phyloP scores from a whole-genome alignment of 2,113 vertebrate species.

The Neogale vison region DNA sequence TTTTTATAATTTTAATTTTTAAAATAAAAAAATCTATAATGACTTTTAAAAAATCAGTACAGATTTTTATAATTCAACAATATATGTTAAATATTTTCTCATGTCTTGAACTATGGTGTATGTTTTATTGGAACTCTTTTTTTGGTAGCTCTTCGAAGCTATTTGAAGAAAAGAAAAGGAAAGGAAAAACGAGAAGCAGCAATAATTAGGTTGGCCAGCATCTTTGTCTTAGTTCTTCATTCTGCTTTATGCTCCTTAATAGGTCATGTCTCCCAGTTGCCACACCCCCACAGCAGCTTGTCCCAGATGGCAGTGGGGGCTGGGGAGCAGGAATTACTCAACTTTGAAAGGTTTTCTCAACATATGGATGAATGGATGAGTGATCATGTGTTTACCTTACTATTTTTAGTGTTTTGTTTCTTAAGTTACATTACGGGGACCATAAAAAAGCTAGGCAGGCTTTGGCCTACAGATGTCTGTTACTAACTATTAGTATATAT shows the following conservation, averaged over 20 bases:
- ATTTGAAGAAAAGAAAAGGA: neutral
- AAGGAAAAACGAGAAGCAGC: neutral
- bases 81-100: neutral
- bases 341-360: slow-evolving; percentile 50
- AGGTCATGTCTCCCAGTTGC: neutral
- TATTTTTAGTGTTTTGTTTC: slow-evolving; percentile 68
- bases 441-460: neutral
- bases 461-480: neutral
- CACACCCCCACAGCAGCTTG: neutral
- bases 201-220: neutral
- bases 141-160: neutral
- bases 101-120: neutral
- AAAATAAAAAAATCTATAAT: neutral
- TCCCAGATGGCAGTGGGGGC: slow-evolving; percentile 49
- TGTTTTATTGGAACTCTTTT: neutral
- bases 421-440: slow-evolving; percentile 36
- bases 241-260: neutral
- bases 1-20: neutral
- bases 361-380: slow-evolving; percentile 72
- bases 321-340: neutral
- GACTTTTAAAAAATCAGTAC: neutral
- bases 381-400: slow-evolving; percentile 62
- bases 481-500: neutral
- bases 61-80: neutral
- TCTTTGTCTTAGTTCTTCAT: neutral